Base-by-base conservation (phyloP, 30 jellyfish, hydroid and myxozoan species). In the Catostylus mosaicus region DNA sequence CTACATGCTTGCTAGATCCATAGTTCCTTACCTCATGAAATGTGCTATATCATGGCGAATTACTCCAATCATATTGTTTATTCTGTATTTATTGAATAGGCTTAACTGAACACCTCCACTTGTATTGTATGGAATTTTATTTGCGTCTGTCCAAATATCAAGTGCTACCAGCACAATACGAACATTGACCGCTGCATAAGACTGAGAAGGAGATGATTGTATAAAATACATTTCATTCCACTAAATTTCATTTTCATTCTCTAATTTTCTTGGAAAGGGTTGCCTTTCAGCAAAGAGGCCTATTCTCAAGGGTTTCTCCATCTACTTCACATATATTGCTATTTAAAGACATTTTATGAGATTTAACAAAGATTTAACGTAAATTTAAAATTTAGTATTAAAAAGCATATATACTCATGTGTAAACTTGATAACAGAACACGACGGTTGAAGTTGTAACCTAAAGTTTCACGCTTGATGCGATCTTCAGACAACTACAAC, bases 81-180 rank as follows among this genome's bases (percentile, higher is more conserved):
- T 75, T 34, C 89, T 45, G 66, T 86, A 86, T 30, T 10, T 29
- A 50, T 65, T 76, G 57, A 86, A 86, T 1, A 62, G 26, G 18
- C 60, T 1, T 2, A 85, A 6, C 29, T 85, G 83, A 14, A 19
- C 33, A 29, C 80, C 79, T 3, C 77, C 89, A 30, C 33, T 23
- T 33, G 6, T 23, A 16, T 1, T 12, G 47, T 75, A 52, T 19
- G 75, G 57, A 3, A 85, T 35, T 62, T 85, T 85, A 51, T 85
- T 67, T 33, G 38, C 30, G 57, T 78, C 86, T 11, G 95, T 91
- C 91, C 94, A 91, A 24, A 91, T 83, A 32, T 92, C 97, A 26
- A 92, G 18, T 1, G 90, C 98, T 1, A 87, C 97, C 48, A 92
- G 43, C 27, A 92, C 96, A 23, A 92, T 0, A 35, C 98, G 98